Percentiles rank a stretch among this genome's conserved stretches.
Evolutionary conservation across 1,140 invertebrate species (phyloP).

Genomic region (Hestina assimilis): DNA sequence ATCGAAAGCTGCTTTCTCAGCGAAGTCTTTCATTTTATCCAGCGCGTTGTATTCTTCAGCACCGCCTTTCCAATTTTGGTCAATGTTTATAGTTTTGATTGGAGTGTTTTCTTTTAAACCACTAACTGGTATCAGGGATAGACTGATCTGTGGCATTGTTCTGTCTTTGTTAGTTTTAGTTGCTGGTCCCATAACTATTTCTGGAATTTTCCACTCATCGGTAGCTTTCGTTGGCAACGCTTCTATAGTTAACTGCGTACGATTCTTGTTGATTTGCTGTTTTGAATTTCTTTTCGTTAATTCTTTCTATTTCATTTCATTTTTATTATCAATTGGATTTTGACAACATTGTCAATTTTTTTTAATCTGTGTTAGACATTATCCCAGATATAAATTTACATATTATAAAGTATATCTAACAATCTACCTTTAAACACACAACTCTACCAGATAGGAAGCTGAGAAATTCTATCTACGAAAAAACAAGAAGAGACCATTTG

Average conservation of each 20-base stretch:
- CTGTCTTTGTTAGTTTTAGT: conserved; percentile 51
- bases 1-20: conserved; percentile 72
- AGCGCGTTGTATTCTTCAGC: conserved; percentile 72
- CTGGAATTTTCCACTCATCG: conserved; percentile 68
- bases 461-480: conserved; percentile 58
- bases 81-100: conserved; percentile 51
- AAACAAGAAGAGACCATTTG: conserved; percentile 55
- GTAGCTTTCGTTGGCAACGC: conserved; percentile 52
- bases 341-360: conserved; percentile 72
- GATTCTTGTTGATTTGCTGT: conserved; percentile 76
- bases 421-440: conserved; percentile 51
- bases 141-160: conserved; percentile 69
- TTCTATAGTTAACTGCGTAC: conserved; percentile 71
- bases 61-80: conserved; percentile 55
- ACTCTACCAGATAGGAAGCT: conserved; percentile 57
- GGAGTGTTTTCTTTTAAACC: conserved; percentile 58
- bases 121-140: conserved; percentile 69
- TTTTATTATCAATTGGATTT: conserved; percentile 73
- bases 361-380: conserved; percentile 9
- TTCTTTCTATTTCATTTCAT: conserved; percentile 41
- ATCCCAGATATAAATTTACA: conserved; percentile 36
- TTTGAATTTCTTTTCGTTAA: conserved; percentile 55
- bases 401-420: conserved; percentile 36
- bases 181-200: conserved; percentile 56
- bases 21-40: conserved; percentile 77